A percentile compares a stretch with the other conserved stretches of the same genome.
These are phyloP conservation scores for Jaculus jaculus DNA, from an alignment of 2,113 vertebrate genomes.

Conservation along the genomic window DNA sequence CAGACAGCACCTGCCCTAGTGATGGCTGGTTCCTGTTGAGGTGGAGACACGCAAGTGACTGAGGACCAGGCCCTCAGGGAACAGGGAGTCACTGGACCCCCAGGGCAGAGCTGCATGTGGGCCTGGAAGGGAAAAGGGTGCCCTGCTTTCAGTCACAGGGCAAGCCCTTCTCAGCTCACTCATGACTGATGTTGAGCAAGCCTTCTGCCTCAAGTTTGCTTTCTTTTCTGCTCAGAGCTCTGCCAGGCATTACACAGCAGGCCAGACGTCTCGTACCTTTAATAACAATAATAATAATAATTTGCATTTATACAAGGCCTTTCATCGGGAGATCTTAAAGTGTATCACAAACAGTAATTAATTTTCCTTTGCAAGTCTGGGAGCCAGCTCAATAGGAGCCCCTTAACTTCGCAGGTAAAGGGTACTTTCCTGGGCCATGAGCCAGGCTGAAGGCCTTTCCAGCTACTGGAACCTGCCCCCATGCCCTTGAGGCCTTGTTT, in stretches of 20 bases:
- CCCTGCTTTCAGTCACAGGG: neutral
- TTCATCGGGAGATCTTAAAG: constrained; percentile 69
- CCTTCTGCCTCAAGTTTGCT: constrained; percentile 37
- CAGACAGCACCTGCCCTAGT: neutral
- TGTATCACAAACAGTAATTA: constrained; percentile 77
- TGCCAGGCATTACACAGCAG: constrained; percentile 60
- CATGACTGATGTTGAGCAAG: neutral
- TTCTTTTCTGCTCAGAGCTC: constrained; percentile 71
- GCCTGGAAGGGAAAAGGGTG: neutral
- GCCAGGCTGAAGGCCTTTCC: neutral
- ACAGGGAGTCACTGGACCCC: neutral
- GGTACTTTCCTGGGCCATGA: constrained; percentile 42
- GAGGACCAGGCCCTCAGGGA: neutral
- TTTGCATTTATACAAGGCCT: constrained; percentile 75
- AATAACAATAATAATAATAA: constrained; percentile 75
- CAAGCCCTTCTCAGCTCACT: neutral
- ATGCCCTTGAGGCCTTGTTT: neutral
- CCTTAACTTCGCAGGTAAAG: constrained; percentile 48
- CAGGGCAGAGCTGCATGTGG: neutral
- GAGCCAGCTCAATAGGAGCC: constrained; percentile 55
- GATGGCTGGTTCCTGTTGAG: neutral
- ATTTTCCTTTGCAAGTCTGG: constrained; percentile 62
- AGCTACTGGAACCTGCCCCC: neutral
- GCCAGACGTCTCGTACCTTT: constrained; percentile 68
- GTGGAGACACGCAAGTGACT: neutral